Evolutionary conservation across 2,113 vertebrate species (phyloP), one percentile per base, ranked within the genome.

Genomic region (Actenoides hombroni): DNA sequence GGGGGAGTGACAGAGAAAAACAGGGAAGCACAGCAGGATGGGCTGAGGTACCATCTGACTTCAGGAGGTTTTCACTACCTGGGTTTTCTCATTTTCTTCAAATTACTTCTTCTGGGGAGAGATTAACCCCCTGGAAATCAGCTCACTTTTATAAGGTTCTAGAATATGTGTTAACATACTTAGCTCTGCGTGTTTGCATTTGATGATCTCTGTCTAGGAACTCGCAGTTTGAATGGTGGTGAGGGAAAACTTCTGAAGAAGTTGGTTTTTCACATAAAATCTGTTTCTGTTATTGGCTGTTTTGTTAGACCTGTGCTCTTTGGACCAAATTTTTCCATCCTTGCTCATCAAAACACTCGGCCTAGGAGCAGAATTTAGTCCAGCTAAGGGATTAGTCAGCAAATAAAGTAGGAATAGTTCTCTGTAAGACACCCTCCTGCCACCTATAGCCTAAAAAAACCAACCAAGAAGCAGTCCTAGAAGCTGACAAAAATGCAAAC

Each of bases 401-500:
- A 80, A 92, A 51, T 73, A 2, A 53, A 13, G 4, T 35, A 56
- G 28, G 16, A 5, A 11, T 31, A 20, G 68, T 51, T 68, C 67
- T 17, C 33, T 40, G 7, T 48, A 57, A 64, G 28, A 26, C 25
- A 28, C 25, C 51, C 26, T 25, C 25, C 26, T 15, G 26, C 51
- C 26, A 26, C 51, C 18, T 53, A 77, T 18, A 89, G 44, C 65
- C 70, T 31, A 83, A 33, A 51, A 88, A 77, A 54, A 83, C 69
- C 24, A 51, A 25, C 24, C 24, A 60, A 89, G 83, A 82, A 39
- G 29, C 1, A 0, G 44, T 48, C 53, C 77, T 86, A 91, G 65
- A 81, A 89, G 93, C 92, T 79, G 94, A 89, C 78, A 96, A 78
- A 96, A 95, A 73, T 79, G 77, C 80, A 96, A 92, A 82, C 69